A percentile compares a stretch with the other conserved stretches of the same genome.
Conservation (phyloP, 2,888 invertebrate species). For the Pyrgus malvae region DNA sequence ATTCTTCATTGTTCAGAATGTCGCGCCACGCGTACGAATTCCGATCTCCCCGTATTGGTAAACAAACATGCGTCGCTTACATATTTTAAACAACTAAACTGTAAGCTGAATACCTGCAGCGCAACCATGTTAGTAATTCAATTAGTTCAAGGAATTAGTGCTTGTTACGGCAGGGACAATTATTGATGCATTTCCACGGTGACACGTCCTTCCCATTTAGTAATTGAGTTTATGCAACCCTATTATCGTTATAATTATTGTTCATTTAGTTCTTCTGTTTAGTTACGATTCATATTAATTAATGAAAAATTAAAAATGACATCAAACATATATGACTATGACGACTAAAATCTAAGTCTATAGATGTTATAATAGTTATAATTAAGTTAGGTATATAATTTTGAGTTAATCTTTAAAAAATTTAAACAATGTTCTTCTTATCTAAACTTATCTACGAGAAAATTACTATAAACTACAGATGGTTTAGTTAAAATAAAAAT, state of each 20-base stretch:
- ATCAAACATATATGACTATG: too few relatives aligned
- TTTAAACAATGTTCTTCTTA: too few relatives aligned
- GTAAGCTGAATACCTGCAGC: conserved; percentile 30
- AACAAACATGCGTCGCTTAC: conserved; percentile 57
- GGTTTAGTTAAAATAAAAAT: too few relatives aligned
- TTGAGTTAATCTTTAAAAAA: too few relatives aligned
- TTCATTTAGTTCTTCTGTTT: neutral
- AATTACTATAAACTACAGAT: too few relatives aligned
- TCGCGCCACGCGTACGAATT: conserved; percentile 71
- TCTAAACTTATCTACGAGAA: too few relatives aligned
- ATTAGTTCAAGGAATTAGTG: conserved; percentile 61
- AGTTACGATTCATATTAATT: too few relatives aligned
- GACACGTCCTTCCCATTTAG: conserved; percentile 19
- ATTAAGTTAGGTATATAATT: too few relatives aligned
- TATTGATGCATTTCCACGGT: conserved; percentile 25
- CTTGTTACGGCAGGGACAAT: conserved; percentile 23
- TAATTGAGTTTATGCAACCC: conserved; percentile 14
- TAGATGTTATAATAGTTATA: too few relatives aligned
- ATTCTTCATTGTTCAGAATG: conserved; percentile 79
- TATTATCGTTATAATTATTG: neutral
- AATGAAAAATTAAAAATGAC: too few relatives aligned
- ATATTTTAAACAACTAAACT: conserved; percentile 38
- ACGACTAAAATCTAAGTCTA: too few relatives aligned
- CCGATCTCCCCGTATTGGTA: conserved; percentile 73
- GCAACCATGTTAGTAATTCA: conserved; percentile 57